Conservation (phyloP, 2,888 invertebrate species). For the Chloroclysta siterata region DNA sequence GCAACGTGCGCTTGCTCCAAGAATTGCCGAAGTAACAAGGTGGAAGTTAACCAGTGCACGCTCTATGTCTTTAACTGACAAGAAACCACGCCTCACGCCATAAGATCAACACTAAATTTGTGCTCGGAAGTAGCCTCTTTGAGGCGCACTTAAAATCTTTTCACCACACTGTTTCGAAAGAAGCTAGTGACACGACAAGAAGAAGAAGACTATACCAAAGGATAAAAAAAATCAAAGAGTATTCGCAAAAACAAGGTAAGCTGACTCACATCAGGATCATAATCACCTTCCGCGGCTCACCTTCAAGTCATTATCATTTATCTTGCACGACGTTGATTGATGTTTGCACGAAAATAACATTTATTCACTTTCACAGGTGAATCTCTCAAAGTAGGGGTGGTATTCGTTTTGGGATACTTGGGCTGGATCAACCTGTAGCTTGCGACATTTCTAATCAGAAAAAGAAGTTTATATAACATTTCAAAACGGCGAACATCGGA, state of each 20-base stretch:
- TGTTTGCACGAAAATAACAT: slow-evolving; percentile 40
- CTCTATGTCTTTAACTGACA: no score
- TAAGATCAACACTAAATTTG: no score
- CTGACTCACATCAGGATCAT: slow-evolving; percentile 35
- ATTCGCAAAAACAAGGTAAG: slow-evolving; percentile 12
- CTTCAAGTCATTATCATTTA: slow-evolving; percentile 52
- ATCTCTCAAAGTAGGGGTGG: slow-evolving; percentile 11
- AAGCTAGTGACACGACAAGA: no score
- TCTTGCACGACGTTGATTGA: slow-evolving; percentile 55
- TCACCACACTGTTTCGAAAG: no score
- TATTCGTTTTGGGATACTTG: slow-evolving; percentile 10
- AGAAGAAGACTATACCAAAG: no score
- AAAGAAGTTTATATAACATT: not conserved
- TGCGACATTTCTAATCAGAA: not conserved
- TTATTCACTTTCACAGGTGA: slow-evolving; percentile 31
- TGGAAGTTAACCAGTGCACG: no score
- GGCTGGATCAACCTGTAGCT: not conserved
- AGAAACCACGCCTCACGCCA: no score
- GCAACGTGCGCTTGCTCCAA: no score
- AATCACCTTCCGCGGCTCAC: slow-evolving; percentile 45
- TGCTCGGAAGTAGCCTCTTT: no score
- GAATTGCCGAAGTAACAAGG: no score
- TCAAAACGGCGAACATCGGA: not conserved
- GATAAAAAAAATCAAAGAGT: slow-evolving; percentile 16
- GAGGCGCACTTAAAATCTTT: no score